phyloP scores from a whole-genome alignment of 2,888 invertebrate species.

The Aphodius granarius region DNA sequence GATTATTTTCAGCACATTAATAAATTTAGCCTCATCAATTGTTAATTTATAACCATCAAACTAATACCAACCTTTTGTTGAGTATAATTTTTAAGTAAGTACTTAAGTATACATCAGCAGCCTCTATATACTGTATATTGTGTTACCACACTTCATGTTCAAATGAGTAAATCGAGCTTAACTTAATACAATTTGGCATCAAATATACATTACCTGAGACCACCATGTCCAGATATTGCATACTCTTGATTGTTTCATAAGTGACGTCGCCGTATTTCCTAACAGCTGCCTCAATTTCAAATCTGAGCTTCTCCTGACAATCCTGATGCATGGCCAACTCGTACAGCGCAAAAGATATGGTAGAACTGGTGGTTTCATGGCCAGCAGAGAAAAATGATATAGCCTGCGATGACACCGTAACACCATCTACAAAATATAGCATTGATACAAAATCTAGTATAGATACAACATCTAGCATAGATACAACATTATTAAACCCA shows the following conservation, averaged over 20 bases:
- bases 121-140: too few species aligned
- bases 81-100: too few species aligned
- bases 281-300: slow-evolving; percentile 50
- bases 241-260: slow-evolving; percentile 55
- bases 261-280: slow-evolving; percentile 48
- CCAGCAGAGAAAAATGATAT: slow-evolving; percentile 58
- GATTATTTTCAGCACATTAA: too few species aligned
- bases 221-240: slow-evolving; percentile 58
- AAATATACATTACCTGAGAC: slow-evolving; percentile 47
- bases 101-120: too few species aligned
- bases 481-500: slow-evolving; percentile 29
- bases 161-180: too few species aligned
- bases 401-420: slow-evolving; percentile 50
- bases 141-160: too few species aligned
- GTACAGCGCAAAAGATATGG: slow-evolving; percentile 53
- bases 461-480: background rate
- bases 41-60: too few species aligned
- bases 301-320: slow-evolving; percentile 54
- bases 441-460: background rate
- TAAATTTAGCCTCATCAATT: too few species aligned
- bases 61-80: too few species aligned
- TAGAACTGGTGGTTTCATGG: slow-evolving; percentile 57
- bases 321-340: slow-evolving; percentile 53
- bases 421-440: slow-evolving; percentile 27
- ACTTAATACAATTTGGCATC: background rate